Evolutionary conservation across 2,888 invertebrate genomes (phyloP), one percentile per base, ranked within the genome.

Genomic region (Lepidocyrtinus sp.): DNA sequence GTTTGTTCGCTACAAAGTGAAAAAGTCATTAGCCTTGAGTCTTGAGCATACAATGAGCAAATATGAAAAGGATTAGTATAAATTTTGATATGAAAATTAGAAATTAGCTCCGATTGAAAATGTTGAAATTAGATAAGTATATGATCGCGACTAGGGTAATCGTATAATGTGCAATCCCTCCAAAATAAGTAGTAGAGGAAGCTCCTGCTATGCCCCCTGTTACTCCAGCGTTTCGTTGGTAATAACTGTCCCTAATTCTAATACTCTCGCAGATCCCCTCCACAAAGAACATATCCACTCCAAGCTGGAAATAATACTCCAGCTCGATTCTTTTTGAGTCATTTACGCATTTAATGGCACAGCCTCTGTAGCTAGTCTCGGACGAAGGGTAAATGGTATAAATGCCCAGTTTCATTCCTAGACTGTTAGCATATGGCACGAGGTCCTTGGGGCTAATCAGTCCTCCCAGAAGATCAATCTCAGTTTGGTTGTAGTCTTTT

Each of bases 241-340:
- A 59, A 27, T 81, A 85, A 1, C 67, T 59, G 27, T 71, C 26
- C 2, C 83, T 19, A 3, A 86, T 72, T 25, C 81, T 74, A 3
- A 61, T 59, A 12, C 82, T 80, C 63, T 86, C 86, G 9, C 69
- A 71, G 2, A 86, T 76, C 61, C 85, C 85, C 61, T 86, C 86
- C 0, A 85, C 82, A 74, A 86, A 86, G 46, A 86, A 82, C 3
- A 80, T 81, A 45, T 86, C 85, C 0, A 86, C 86, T 0, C 86
- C 85, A 85, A 55, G 5, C 12, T 74, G 65, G 70, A 86, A 83
- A 68, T 79, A 85, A 69, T 82, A 86, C 19, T 63, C 61, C 5
- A 86, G 45, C 75, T 86, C 86, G 12, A 61, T 63, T 5, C 67
- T 64, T 50, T 86, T 86, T 21, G 85, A 79, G n/a, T 81, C 73